Evolutionary conservation across 92 coral and sea anemone species (phyloP).

Genomic region (Hydrozoanthus gracilis): DNA sequence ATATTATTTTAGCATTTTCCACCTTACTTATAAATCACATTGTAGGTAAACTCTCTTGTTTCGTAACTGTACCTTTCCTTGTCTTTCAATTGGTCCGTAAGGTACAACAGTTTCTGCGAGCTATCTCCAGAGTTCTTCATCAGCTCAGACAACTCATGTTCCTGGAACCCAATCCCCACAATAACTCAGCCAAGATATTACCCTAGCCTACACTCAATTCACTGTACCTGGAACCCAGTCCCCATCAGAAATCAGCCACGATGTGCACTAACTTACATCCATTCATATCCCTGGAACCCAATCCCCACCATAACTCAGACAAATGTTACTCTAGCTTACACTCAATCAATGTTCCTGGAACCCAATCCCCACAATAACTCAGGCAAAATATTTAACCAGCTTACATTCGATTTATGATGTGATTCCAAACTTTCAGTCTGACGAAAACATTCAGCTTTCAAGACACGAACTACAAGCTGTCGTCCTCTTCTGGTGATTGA

Average conservation of each 20-base stretch:
- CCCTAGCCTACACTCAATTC: neutral
- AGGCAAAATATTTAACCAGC: too few species aligned
- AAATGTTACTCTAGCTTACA: too few species aligned
- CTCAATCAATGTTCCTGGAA: too few species aligned
- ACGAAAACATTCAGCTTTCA: too few species aligned
- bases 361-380: too few species aligned
- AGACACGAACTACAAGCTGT: too few species aligned
- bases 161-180: constrained; percentile 60
- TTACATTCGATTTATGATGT: too few species aligned
- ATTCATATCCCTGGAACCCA: too few species aligned
- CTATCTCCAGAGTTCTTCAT: constrained; percentile 88
- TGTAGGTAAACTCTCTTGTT: neutral
- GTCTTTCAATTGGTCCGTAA: constrained; percentile 85
- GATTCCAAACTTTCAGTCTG: too few species aligned
- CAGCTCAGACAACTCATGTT: constrained; percentile 81
- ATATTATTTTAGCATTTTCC: neutral
- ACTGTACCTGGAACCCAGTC: neutral
- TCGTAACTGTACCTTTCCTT: constrained; percentile 79
- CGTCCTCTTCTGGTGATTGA: too few species aligned
- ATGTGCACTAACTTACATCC: neutral
- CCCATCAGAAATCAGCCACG: too few species aligned
- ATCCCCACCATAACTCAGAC: too few species aligned
- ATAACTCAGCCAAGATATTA: neutral
- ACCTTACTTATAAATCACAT: neutral
- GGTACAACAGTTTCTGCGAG: constrained; percentile 85